Base-by-base conservation (phyloP, 2,888 invertebrate species). In the Ornithoptera priamus region DNA sequence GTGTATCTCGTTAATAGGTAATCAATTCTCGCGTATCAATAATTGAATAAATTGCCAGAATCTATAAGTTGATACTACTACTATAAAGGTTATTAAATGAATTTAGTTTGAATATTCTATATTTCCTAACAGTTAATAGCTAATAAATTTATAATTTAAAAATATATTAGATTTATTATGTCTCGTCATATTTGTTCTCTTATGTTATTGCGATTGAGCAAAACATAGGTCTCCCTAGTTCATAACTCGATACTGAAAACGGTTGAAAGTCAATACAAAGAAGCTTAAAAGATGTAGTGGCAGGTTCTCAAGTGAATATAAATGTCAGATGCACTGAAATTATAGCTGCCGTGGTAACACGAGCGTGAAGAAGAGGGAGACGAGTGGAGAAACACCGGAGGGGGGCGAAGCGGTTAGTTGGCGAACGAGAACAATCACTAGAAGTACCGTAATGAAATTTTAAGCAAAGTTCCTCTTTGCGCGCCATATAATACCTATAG, bases 361-460 rank as follows among this genome's bases (percentile, higher is more conserved):
- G 72, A 70, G 68, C 70, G 72, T 68, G 61, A 71, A 73, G 62
- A 58, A 59, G 69, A 71, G 72, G 63, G 70, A 71, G 65, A 69
- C 68, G 70, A 74, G 73, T 72, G 72, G 70, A 75, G 72, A 76
- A 76, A 74, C 73, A 75, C 75, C 74, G 75, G 77, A 77, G 78
- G 76, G 42, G 57, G 75, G 77, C 76, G 79, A 75, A 50, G 18
- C 18, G 50, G 50, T 50, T 50, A 15, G 50, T 17, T 50, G 77
- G 77, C 76, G 70, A 61, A 72, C 70, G 73, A 76, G 73, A 79
- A 80, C 74, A 78, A 76, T 80, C 78, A 76, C 80, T 77, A 80
- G 87, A 87, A 87, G 84, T 85, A 85, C 84, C 85, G 86, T 86
- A 86, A 87, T 85, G 84, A 82, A 82, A 83, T 82, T 81, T 83